Conservation (phyloP, 2,113 vertebrate species). For the Bungarus multicinctus region DNA sequence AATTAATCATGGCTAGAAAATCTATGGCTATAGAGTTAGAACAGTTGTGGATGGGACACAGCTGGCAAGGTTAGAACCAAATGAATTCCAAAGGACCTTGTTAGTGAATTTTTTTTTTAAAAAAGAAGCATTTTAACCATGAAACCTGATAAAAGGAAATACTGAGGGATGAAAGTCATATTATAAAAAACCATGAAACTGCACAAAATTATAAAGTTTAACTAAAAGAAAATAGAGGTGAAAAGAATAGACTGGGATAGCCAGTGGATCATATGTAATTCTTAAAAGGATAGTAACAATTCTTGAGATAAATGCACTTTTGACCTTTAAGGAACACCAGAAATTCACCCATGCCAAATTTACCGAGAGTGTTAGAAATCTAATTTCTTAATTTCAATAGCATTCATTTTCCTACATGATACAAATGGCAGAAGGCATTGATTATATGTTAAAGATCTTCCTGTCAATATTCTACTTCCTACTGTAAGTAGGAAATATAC, state of each 20-base stretch:
- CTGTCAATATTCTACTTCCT: not conserved
- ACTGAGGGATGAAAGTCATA: slow-evolving; percentile 9
- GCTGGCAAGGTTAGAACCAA: slow-evolving; percentile 7
- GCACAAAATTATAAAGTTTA: slow-evolving; percentile 45
- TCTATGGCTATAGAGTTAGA: not conserved
- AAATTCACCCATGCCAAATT: not conserved
- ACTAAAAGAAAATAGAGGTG: slow-evolving; percentile 21
- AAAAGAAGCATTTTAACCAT: slow-evolving; percentile 23
- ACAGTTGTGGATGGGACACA: slow-evolving; percentile 14
- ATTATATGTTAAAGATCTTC: not conserved
- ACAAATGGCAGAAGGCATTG: not conserved
- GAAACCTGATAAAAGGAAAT: slow-evolving; percentile 23
- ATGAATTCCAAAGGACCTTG: slow-evolving; percentile 4
- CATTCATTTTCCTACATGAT: not conserved
- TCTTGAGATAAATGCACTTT: slow-evolving; percentile 35
- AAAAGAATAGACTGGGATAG: slow-evolving; percentile 40
- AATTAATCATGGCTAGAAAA: slow-evolving; percentile 25
- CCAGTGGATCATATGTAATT: slow-evolving; percentile 21
- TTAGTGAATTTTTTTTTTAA: not conserved
- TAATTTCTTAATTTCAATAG: slow-evolving; percentile 10
- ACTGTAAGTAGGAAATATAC: slow-evolving; percentile 12
- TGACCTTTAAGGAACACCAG: slow-evolving; percentile 10
- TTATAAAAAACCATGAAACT: slow-evolving; percentile 15
- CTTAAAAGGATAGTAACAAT: slow-evolving; percentile 45
- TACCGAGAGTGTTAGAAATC: not conserved